phyloP scores from a whole-genome alignment of 64 coral and sea anemone genomes.

The Orbicella faveolata region DNA sequence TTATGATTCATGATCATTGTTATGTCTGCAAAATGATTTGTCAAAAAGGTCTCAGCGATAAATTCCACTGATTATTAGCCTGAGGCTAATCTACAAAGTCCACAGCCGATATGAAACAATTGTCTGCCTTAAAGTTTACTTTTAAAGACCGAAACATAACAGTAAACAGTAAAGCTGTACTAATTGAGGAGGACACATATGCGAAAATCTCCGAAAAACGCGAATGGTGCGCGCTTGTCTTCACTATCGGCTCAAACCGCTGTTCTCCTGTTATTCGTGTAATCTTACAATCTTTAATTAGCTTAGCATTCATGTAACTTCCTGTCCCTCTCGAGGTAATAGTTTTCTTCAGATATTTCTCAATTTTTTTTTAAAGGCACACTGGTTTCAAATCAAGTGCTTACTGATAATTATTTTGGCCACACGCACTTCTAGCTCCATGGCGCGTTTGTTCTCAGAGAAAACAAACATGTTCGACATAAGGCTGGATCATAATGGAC shows the following conservation, averaged over 20 bases:
- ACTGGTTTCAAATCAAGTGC: neutral
- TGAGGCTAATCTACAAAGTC: slow-evolving; percentile 48
- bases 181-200: neutral
- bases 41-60: slow-evolving; percentile 33
- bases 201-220: neutral
- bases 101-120: slow-evolving; percentile 12
- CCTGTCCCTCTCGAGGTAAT: slow-evolving; percentile 42
- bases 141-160: neutral
- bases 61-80: slow-evolving; percentile 33
- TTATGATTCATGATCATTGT: neutral
- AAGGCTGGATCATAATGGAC: slow-evolving; percentile 22
- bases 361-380: neutral
- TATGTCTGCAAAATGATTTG: slow-evolving; percentile 16
- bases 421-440: slow-evolving; percentile 10
- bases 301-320: slow-evolving; percentile 48
- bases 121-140: slow-evolving; percentile 20
- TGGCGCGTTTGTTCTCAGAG: slow-evolving; percentile 36
- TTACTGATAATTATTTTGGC: neutral
- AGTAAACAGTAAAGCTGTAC: neutral
- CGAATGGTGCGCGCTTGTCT: neutral
- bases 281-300: slow-evolving; percentile 49
- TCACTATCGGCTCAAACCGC: slow-evolving; percentile 37
- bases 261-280: slow-evolving; percentile 33
- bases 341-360: neutral
- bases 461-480: slow-evolving; percentile 27